Evolutionary conservation across 2,888 invertebrate species (phyloP).

Genomic region (Macrosiphum euphorbiae): DNA sequence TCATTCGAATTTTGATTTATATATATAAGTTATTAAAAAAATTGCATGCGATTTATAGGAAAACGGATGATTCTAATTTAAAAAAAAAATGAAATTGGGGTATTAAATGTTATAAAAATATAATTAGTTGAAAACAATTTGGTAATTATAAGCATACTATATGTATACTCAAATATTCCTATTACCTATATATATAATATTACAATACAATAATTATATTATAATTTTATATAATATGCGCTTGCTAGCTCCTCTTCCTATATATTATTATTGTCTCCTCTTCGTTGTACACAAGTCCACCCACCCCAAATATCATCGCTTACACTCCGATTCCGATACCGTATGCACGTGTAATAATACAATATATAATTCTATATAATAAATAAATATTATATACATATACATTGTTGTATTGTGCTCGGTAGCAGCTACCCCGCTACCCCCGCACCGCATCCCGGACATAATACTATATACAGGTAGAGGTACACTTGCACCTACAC

Average conservation of each 20-base stretch:
- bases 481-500: constrained; percentile 10
- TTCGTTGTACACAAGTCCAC: neutral
- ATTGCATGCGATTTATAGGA: neutral
- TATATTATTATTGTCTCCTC: neutral
- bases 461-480: neutral
- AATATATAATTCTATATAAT: neutral
- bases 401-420: neutral
- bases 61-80: accelerated
- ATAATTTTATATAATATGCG: neutral
- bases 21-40: neutral
- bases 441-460: neutral
- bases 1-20: neutral
- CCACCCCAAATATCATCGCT: neutral
- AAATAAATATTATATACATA: neutral
- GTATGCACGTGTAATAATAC: neutral
- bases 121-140: neutral
- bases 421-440: neutral
- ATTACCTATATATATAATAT: neutral
- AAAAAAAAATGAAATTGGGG: neutral
- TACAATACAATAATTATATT: neutral
- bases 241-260: neutral
- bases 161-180: neutral
- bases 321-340: neutral
- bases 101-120: neutral
- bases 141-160: neutral